Conservation (phyloP, 2,888 invertebrate species). For the Frankliniella fusca region DNA sequence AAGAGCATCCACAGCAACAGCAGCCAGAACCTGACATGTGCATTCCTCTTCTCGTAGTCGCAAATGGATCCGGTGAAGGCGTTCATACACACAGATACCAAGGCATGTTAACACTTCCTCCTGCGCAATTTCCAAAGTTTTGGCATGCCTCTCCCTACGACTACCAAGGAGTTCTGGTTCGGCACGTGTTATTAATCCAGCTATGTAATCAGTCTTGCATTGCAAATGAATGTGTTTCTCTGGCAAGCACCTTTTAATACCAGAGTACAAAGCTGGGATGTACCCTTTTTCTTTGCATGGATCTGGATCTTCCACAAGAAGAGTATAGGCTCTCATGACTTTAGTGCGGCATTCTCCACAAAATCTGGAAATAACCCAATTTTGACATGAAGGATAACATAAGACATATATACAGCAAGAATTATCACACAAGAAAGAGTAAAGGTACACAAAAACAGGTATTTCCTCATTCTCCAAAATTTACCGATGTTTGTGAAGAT, state of each 20-base stretch:
- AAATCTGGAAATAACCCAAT: conserved; percentile 53
- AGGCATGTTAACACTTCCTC: conserved; percentile 93
- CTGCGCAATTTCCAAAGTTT: conserved; percentile 94
- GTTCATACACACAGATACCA: conserved; percentile 87
- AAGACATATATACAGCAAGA: not conserved
- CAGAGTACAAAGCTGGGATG: conserved; percentile 78
- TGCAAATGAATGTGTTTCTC: conserved; percentile 85
- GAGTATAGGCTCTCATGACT: conserved; percentile 78
- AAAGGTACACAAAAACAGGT: not conserved
- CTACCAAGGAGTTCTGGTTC: conserved; percentile 88
- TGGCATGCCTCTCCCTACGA: conserved; percentile 86
- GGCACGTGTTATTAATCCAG: conserved; percentile 79
- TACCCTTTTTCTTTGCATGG: conserved; percentile 85
- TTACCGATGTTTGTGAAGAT: conserved; percentile 81
- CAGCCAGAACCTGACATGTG: conserved; percentile 89
- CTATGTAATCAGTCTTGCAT: conserved; percentile 83
- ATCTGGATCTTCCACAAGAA: conserved; percentile 79
- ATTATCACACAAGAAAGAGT: not conserved
- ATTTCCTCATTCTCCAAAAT: conserved; percentile 14
- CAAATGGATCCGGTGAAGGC: conserved; percentile 80
- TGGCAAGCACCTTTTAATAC: conserved; percentile 78
- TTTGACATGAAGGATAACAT: no score
- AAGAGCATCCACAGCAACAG: conserved; percentile 80
- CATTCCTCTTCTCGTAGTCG: conserved; percentile 86
- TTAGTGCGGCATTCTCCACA: conserved; percentile 91